phyloP scores from a whole-genome alignment of 2,113 vertebrate genomes.

The Chrysemys picta region DNA sequence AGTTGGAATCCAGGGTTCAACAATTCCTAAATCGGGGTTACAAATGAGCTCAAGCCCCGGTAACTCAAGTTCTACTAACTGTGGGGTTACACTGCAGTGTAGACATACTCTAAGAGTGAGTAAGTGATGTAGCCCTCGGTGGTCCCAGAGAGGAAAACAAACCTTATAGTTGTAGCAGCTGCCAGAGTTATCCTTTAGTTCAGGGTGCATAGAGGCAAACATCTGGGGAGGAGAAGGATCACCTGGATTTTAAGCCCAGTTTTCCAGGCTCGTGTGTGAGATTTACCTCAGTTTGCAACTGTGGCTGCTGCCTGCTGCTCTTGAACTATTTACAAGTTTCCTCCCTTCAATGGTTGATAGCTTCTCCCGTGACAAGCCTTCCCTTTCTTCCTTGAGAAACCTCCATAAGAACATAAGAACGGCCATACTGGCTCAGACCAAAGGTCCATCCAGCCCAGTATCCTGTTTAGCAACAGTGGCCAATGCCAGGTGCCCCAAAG shows the following conservation, averaged over 20 bases:
- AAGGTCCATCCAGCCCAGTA: no score
- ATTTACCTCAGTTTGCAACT: background rate
- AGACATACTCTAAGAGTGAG: accelerated
- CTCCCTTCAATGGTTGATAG: background rate
- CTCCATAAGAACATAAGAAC: background rate
- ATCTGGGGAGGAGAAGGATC: background rate
- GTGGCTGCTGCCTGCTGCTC: background rate
- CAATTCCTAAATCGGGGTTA: background rate
- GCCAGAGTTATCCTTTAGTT: background rate
- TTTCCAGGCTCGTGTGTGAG: background rate
- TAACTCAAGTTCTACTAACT: background rate
- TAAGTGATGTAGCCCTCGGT: slow-evolving; percentile 50
- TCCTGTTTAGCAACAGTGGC: no score
- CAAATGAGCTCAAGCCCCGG: background rate
- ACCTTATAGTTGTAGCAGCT: accelerated
- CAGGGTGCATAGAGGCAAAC: background rate
- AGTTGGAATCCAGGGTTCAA: no score
- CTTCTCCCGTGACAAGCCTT: background rate
- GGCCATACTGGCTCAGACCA: no score
- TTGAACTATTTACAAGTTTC: accelerated
- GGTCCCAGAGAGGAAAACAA: background rate
- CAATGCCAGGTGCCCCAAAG: no score
- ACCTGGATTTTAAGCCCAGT: accelerated
- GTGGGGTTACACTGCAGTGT: background rate
- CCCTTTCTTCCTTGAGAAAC: slow-evolving; percentile 41